Evolutionary conservation across 2,113 vertebrate genomes (phyloP), one percentile per base, ranked within the genome.

Genomic region (Xiphophorus maculatus): DNA sequence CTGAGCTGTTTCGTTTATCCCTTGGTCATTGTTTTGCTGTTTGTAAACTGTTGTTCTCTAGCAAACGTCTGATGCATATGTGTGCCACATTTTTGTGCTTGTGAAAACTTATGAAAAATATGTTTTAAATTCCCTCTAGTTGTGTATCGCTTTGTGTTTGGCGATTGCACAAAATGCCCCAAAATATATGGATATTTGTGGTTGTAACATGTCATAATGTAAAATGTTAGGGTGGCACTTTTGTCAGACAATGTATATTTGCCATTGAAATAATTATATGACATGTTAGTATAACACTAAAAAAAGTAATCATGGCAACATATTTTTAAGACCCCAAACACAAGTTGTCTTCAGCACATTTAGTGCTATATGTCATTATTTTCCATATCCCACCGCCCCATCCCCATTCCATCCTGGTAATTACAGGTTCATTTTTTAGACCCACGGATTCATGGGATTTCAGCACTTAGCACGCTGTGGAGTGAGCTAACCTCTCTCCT

Each of bases 401-500:
- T 32, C 15, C 27, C 44, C 28, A 29, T 30, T 28, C 10, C 9
- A 65, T 70, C 63, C 30, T 80, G 40, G 73, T 82, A 82, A 89
- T 84, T 83, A 83, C 77, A 85, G 79, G 42, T 87, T 28, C 9
- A 17, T 86, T 83, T 85, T 79, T 85, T 79, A 82, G 82, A 74
- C 51, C 76, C 69, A 37, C 77, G 74, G 69, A 87, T 87, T 83
- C 71, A 81, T 69, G 76, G 69, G 87, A 87, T 90, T 79, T 75
- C 67, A 81, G 82, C 79, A 86, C 79, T 87, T 88, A 84, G 78
- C 81, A 88, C 88, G 83, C 77, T 63, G 22, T 77, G 75, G 82
- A 85, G 69, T 83, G 74, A 84, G 58, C 86, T 87, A 88, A 91
- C 88, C 86, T 88, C 81, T 84, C 78, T 73, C 73, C 77, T 85